Conservation (phyloP, 2,888 invertebrate genomes). For the Tachina lurida region DNA sequence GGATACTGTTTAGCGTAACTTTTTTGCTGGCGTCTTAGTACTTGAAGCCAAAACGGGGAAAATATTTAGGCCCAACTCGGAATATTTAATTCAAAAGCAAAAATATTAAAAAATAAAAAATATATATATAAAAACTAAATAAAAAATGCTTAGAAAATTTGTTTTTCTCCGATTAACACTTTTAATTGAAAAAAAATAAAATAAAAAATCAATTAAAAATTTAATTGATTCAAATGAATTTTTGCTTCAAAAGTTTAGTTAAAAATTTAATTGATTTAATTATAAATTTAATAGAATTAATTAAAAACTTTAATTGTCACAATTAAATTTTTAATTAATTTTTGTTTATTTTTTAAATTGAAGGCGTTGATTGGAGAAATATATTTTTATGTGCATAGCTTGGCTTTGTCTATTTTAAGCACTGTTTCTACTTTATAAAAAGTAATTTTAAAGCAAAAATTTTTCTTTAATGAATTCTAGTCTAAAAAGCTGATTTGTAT, state of each 20-base stretch:
- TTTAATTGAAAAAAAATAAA: too few relatives aligned
- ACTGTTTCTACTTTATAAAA: slow-evolving; percentile 1
- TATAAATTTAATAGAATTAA: too few relatives aligned
- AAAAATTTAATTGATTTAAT: too few relatives aligned
- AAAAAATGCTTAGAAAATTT: slow-evolving; percentile 31
- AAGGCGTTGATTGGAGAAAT: too few relatives aligned
- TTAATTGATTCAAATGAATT: too few relatives aligned
- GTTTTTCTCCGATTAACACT: too few relatives aligned
- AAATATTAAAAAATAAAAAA: slow-evolving; percentile 4
- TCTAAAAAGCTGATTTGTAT: slow-evolving; percentile 6
- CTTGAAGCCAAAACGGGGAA: neutral
- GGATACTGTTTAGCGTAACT: slow-evolving; percentile 3
- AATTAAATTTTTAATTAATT: too few relatives aligned
- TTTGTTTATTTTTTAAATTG: too few relatives aligned
- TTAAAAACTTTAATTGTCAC: too few relatives aligned
- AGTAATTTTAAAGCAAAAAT: neutral
- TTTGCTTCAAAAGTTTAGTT: too few relatives aligned
- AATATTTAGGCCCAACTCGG: slow-evolving; percentile 76
- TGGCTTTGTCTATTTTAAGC: slow-evolving; percentile 69
- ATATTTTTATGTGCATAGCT: slow-evolving; percentile 23
- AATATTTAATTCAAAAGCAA: slow-evolving; percentile 64
- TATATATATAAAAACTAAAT: slow-evolving; percentile 10
- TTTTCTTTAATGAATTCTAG: neutral
- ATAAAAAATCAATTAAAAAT: too few relatives aligned
- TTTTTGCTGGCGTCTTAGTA: neutral